phyloP scores from a whole-genome alignment of 2,113 vertebrate species.

The Glaucidium brasilianum region DNA sequence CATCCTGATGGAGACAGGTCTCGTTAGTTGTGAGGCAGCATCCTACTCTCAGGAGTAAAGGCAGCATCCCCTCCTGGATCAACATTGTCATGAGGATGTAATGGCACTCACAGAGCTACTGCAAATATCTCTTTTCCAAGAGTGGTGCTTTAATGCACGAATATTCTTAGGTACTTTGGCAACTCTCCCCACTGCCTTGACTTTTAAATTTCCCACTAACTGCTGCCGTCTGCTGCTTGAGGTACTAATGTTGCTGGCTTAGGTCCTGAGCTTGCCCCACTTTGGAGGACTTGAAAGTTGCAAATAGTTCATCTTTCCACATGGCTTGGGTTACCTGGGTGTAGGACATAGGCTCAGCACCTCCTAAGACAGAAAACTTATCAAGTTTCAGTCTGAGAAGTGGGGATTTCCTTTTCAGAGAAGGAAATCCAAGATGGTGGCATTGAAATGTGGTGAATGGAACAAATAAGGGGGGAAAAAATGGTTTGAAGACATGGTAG shows the following conservation, averaged over 20 bases:
- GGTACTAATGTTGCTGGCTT: not conserved
- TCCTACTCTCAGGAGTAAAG: not conserved
- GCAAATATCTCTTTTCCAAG: not conserved
- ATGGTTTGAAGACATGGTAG: not conserved
- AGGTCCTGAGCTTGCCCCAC: not conserved
- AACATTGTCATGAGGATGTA: not conserved
- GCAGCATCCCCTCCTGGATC: not conserved
- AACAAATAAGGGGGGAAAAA: not conserved
- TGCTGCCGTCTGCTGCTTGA: not conserved
- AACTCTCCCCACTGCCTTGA: not conserved
- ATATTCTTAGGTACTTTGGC: not conserved
- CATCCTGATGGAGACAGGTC: not conserved
- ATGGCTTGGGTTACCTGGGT: not conserved
- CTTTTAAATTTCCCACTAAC: not conserved
- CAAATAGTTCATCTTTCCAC: not conserved
- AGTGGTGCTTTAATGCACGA: not conserved
- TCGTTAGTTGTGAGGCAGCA: not conserved
- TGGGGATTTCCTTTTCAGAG: not conserved
- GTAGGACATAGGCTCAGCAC: not conserved
- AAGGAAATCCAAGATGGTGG: conserved; percentile 15
- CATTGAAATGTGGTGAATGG: not conserved
- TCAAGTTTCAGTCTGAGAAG: not conserved
- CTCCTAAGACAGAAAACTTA: conserved; percentile 7
- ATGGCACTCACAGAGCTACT: rapidly evolving
- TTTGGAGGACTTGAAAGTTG: not conserved